Evolutionary conservation across 2,888 invertebrate genomes (phyloP), one percentile per base, ranked within the genome.

Genomic region (Cacoxenus indagator): DNA sequence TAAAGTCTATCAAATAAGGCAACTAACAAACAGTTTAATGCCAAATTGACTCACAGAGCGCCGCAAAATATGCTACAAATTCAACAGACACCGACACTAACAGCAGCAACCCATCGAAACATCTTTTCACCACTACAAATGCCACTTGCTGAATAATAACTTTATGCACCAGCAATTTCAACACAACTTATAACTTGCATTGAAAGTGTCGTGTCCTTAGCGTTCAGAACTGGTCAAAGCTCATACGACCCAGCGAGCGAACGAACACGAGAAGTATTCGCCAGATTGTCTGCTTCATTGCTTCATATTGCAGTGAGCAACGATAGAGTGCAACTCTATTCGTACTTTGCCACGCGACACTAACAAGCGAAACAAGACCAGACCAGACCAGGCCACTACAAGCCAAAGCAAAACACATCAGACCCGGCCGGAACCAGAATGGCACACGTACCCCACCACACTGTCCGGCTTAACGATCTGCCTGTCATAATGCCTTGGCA

Each of bases 271-370:
- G 19, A 76, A 82, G 76, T 82, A 81, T 68, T 75, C 71, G 71
- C 71, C 74, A 76, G 80, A 27, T 80, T 82, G 82, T 80, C 81
- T 75, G 73, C 31, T 59, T 31, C 31, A 59, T 31, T 31, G 59
- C 59, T 17, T 31, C 17, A 22, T 31, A 31, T 29, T 59, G 59
- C 59, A 59, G 31, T 37, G 9, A 37, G 5, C 9, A 9, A 9
- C 31, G 4, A 9, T 31, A 4, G 31, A n/a, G n/a, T n/a, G n/a
- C n/a, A 43, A 11, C n/a, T 43, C 11, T 3, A 43, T n/a, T 43
- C 11, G 14, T 5, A 43, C n/a, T 79, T 78, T 72, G 81, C 78
- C 72, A 75, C 73, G 75, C 73, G 22, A 19, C 48, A 48, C 8
- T n/a, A n/a, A n/a, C n/a, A n/a, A n/a, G n/a, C n/a, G n/a, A n/a